Percentiles rank a stretch among this genome's conserved stretches.
phyloP scores from a whole-genome alignment of 2,797 vertebrate genomes.

The Kryptolebias ocellatus region DNA sequence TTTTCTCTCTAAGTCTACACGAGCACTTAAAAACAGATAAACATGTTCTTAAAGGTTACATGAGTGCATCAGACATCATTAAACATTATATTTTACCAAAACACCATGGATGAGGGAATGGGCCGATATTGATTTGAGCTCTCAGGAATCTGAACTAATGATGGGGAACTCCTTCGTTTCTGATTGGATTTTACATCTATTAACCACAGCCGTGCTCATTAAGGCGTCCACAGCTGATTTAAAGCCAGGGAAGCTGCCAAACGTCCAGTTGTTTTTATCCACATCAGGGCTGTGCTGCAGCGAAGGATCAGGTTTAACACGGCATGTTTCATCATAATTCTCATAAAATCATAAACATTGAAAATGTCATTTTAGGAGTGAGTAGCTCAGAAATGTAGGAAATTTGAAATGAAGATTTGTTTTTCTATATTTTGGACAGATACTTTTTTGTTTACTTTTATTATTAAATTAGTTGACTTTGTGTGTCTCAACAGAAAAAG shows the following conservation, averaged over 20 bases:
- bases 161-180: conserved; percentile 35
- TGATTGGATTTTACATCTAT: conserved; percentile 49
- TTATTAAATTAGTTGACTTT: neutral
- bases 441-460: neutral
- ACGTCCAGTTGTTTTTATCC: neutral
- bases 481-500: conserved; percentile 37
- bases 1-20: too few relatives aligned
- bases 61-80: too few relatives aligned
- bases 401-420: neutral
- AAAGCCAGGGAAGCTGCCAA: conserved; percentile 19
- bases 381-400: neutral
- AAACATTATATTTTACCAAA: too few relatives aligned
- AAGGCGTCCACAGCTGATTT: conserved; percentile 12
- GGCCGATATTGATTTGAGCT: conserved; percentile 49
- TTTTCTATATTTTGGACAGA: neutral
- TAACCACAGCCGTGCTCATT: conserved; percentile 30
- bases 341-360: too few relatives aligned
- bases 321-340: too few relatives aligned
- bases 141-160: conserved; percentile 40
- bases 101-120: conserved; percentile 4
- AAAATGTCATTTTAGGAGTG: too few relatives aligned
- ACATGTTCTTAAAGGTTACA: too few relatives aligned
- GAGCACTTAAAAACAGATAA: too few relatives aligned
- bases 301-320: neutral
- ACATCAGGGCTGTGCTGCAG: neutral